Base-by-base conservation (phyloP, 2,888 invertebrate genomes). In the Zaprionus bogoriensis region DNA sequence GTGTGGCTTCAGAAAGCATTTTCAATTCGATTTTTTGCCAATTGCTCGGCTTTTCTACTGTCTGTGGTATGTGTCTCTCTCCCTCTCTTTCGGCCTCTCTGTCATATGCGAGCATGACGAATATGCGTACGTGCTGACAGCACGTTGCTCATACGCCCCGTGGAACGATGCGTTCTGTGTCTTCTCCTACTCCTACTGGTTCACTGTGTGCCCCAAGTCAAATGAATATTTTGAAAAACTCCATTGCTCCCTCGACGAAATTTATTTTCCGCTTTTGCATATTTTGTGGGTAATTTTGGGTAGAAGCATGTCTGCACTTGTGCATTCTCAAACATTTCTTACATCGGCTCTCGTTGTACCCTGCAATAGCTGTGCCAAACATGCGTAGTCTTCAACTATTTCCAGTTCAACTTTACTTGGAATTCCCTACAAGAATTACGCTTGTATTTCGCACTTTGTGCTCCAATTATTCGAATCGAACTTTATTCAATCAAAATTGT, bases 281-380 rank as follows among this genome's bases (percentile, higher is more conserved):
- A 81, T 80, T 77, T 81, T 75, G 70, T 73, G 73, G 67, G 65
- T 66, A 80, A 82, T 36, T 80, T 82, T 82, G 67, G 70, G 65
- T 66, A 70, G 79, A 64, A 72, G 61, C 62, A 61, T 68, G 58
- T 66, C 65, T 22, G 25, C 58, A 45, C 52, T 51, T 46, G 59
- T 44, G 30, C 19, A 38, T 23, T 23, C 10, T 3, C 23, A 23
- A 22, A 20, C 41, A 42, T 42, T n/a, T 22, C 38, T 39, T 30
- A 17, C 22, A 14, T 30, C 39, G 32, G 17, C 30, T n/a, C 38
- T 9, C 2, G 14, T 1, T 12, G 47, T 53, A 46, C 63, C 48
- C 69, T 63, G n/a, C n/a, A n/a, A n/a, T n/a, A n/a, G n/a, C n/a
- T n/a, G n/a, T n/a, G 14, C 3, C 27, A 27, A 27, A 27, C 27